A percentile compares a stretch with the other conserved stretches of the same genome.
Evolutionary conservation across 30 jellyfish, hydroid and myxozoan genomes (phyloP).

Genomic region (Cassiopea andromeda): DNA sequence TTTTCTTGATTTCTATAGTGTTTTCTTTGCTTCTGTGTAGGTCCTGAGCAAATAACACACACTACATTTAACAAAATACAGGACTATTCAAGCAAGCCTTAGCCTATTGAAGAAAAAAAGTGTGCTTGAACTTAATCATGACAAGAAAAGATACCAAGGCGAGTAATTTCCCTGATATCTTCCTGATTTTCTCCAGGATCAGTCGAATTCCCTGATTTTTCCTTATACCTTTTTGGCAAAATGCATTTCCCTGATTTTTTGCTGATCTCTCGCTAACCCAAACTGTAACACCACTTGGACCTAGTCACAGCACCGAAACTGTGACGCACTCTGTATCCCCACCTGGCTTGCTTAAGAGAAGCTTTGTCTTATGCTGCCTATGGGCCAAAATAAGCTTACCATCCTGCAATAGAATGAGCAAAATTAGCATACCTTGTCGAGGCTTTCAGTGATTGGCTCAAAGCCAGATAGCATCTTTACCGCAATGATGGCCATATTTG

Average conservation of each 20-base stretch:
- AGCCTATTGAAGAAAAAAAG: too few species aligned
- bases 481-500: constrained; percentile 92
- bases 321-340: too few species aligned
- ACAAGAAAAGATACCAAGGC: background rate
- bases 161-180: background rate
- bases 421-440: constrained; percentile 67
- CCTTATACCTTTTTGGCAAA: too few species aligned
- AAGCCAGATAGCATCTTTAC: constrained; percentile 94
- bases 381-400: background rate
- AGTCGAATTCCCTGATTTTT: too few species aligned
- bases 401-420: background rate
- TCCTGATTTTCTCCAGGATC: background rate
- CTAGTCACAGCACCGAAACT: too few species aligned
- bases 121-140: too few species aligned
- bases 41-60: too few species aligned
- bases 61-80: too few species aligned
- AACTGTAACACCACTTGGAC: too few species aligned
- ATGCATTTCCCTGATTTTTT: background rate
- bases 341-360: background rate
- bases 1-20: too few species aligned
- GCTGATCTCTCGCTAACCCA: background rate
- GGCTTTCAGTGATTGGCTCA: constrained; percentile 63
- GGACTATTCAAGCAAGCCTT: too few species aligned
- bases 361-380: background rate
- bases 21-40: too few species aligned